phyloP scores from a whole-genome alignment of 2,797 vertebrate genomes.

The Lateolabrax maculatus region DNA sequence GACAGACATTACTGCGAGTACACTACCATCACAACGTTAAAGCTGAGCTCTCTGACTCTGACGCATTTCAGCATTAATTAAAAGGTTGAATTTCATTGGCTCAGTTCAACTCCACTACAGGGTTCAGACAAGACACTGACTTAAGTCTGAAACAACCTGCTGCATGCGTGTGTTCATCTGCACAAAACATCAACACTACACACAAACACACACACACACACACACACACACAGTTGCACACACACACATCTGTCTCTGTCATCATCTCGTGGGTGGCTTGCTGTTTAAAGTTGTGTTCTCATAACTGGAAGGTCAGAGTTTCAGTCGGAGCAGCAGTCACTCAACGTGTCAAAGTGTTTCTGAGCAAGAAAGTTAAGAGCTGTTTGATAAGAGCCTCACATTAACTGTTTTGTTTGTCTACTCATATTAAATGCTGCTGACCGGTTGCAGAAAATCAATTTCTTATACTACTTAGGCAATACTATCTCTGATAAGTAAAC shows the following conservation, averaged over 20 bases:
- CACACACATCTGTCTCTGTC: constrained; percentile 49
- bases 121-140: constrained; percentile 43
- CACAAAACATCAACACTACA: constrained; percentile 13
- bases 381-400: constrained; percentile 4
- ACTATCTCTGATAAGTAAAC: neutral
- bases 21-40: constrained; percentile 1
- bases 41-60: constrained; percentile 19
- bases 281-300: constrained; percentile 61
- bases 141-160: constrained; percentile 55
- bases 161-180: constrained; percentile 23
- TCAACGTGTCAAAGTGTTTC: constrained; percentile 32
- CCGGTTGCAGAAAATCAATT: neutral
- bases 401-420: neutral
- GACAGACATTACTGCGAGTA: constrained; percentile 3
- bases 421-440: neutral
- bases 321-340: constrained; percentile 19
- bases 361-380: neutral
- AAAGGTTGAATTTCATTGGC: constrained; percentile 9
- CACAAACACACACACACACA: constrained; percentile 15
- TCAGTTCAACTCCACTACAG: neutral
- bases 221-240: no score
- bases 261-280: constrained; percentile 54
- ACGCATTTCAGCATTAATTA: constrained; percentile 19
- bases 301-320: constrained; percentile 60
- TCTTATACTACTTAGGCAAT: neutral